Percentiles rank a stretch among this genome's conserved stretches.
phyloP scores from a whole-genome alignment of 2,888 invertebrate genomes.

The Metallyticus violacea region DNA sequence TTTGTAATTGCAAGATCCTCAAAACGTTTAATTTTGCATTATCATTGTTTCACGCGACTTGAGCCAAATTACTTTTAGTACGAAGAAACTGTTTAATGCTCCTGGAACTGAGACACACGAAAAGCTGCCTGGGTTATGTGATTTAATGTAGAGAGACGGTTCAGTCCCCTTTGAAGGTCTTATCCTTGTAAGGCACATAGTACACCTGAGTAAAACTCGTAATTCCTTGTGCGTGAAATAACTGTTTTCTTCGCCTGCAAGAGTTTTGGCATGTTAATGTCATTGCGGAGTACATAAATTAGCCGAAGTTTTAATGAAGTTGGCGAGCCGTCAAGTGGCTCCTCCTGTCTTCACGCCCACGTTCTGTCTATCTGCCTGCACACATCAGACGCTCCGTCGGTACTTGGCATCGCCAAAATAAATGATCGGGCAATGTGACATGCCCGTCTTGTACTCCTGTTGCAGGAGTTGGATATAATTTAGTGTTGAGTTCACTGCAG shows the following conservation, averaged over 20 bases:
- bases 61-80: no score
- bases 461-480: no score
- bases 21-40: no score
- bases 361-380: not conserved
- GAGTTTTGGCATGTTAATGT: not conserved
- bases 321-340: not conserved
- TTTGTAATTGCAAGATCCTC: no score
- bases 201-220: not conserved
- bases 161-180: not conserved
- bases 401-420: not conserved
- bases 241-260: not conserved
- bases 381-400: not conserved
- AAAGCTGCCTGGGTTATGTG: no score
- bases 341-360: not conserved
- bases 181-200: not conserved
- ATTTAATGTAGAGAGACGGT: not conserved
- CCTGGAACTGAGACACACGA: not conserved
- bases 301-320: not conserved
- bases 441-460: no score
- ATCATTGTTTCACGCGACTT: no score
- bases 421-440: not conserved
- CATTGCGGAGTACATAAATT: not conserved
- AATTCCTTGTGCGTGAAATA: not conserved
- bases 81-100: no score
- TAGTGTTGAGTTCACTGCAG: no score